Conservation (phyloP, 23 tunicate genomes). For the Ascidia mentula region DNA sequence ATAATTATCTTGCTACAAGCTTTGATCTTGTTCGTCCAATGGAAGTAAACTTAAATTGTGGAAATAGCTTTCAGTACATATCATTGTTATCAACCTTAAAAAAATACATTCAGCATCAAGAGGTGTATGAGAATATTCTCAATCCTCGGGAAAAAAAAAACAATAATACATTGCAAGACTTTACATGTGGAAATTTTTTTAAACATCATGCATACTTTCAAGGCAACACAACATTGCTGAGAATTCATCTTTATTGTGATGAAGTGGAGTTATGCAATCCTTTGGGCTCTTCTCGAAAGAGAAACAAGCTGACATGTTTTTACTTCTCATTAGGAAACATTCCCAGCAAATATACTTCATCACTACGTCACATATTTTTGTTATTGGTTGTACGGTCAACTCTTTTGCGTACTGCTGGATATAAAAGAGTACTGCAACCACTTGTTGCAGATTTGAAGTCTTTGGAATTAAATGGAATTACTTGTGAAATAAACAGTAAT, state of each 20-base stretch:
- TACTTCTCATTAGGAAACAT: slow-evolving; percentile 10
- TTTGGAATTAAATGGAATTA: not conserved
- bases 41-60: not conserved
- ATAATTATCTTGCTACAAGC: not conserved
- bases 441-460: not conserved
- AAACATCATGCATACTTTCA: not conserved
- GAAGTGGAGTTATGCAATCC: slow-evolving; percentile 16
- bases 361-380: not conserved
- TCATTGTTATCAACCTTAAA: not conserved
- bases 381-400: not conserved
- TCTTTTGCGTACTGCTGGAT: not conserved
- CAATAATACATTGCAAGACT: not conserved
- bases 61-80: not conserved
- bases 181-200: slow-evolving; percentile 9
- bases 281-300: not conserved
- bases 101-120: not conserved
- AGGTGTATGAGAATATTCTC: not conserved
- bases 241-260: slow-evolving; percentile 7
- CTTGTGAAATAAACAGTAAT: not conserved
- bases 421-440: not conserved
- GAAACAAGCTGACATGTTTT: slow-evolving; percentile 3
- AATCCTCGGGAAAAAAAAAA: not conserved
- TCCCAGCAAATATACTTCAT: not conserved
- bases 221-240: not conserved
- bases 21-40: not conserved